Conservation (phyloP, 2,797 vertebrate genomes). For the Champsocephalus gunnari region DNA sequence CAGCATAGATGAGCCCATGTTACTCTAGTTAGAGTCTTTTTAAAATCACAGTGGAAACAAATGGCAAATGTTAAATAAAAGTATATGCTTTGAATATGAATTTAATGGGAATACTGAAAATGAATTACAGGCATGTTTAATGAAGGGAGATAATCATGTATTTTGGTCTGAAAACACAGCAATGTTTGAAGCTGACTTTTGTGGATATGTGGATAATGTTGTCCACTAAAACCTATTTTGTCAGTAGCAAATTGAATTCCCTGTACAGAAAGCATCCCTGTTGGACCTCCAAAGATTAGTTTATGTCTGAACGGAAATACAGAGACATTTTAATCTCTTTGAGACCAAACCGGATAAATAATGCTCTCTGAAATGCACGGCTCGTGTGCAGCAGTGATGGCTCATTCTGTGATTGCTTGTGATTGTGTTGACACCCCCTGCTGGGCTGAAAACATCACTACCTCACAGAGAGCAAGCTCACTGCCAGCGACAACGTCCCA, state of each 20-base stretch:
- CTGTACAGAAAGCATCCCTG: conserved; percentile 46
- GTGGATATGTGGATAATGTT: conserved; percentile 22
- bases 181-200: conserved; percentile 16
- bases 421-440: conserved; percentile 87
- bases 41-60: conserved; percentile 30
- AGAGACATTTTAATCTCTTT: conserved; percentile 59
- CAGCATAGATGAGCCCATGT: conserved; percentile 23
- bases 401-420: conserved; percentile 73
- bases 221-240: conserved; percentile 25
- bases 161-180: conserved; percentile 23
- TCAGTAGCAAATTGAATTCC: conserved; percentile 43
- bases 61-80: conserved; percentile 33
- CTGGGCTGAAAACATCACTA: conserved; percentile 82
- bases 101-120: neutral
- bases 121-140: conserved; percentile 25
- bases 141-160: neutral
- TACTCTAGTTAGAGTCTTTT: conserved; percentile 28
- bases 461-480: conserved; percentile 54
- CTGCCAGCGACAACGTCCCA: conserved; percentile 40
- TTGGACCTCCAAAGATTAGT: conserved; percentile 47
- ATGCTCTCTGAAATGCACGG: conserved; percentile 67
- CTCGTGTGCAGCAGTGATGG: conserved; percentile 68
- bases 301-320: conserved; percentile 49
- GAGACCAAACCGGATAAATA: conserved; percentile 64
- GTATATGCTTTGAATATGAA: conserved; percentile 15